Evolutionary conservation across 2,888 invertebrate genomes (phyloP), one percentile per base, ranked within the genome.

Genomic region (Iphiclides podalirius): DNA sequence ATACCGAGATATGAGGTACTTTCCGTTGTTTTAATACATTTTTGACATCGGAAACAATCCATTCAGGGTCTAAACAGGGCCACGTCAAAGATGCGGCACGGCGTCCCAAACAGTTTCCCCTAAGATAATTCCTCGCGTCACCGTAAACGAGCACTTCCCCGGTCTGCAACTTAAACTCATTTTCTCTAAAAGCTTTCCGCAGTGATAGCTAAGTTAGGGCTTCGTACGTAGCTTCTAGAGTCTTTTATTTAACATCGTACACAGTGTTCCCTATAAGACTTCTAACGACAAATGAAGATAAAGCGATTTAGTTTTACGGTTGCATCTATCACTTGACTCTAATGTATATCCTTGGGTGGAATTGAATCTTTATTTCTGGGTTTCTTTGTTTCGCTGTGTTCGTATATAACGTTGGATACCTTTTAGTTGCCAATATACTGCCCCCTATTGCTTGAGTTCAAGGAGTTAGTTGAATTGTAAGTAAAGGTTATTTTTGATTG

Each of bases 141-240:
- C 45, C 49, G 51, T 59, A 59, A 61, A 40, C 60, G 53, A 62
- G 63, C 62, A 60, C 61, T 66, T 60, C 60, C 57, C 57, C 58
- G 63, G 64, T 63, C 61, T 60, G 60, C 61, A 58, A 59, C 61
- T 59, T 56, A 53, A 63, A 66, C 67, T 68, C 64, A 69, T 69
- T 66, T 66, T 56, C 66, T 64, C 64, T 63, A 66, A 63, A 64
- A 61, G 54, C 53, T 61, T 66, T 59, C 54, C 59, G 53, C 53
- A 44, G 60, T 56, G 59, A 61, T 65, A 63, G 62, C 60, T 64
- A 66, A 67, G 70, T 67, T 69, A 68, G 63, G 66, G 61, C 61
- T 59, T 59, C 50, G 58, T 53, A 28, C 26, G 38, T 34, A 48
- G 50, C 44, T 40, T 16, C 26, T 35, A n/a, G 34, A 35, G 35